These are phyloP conservation scores for Calyptomena viridis DNA, from an alignment of 2,113 vertebrate species.

Conservation along the genomic window DNA sequence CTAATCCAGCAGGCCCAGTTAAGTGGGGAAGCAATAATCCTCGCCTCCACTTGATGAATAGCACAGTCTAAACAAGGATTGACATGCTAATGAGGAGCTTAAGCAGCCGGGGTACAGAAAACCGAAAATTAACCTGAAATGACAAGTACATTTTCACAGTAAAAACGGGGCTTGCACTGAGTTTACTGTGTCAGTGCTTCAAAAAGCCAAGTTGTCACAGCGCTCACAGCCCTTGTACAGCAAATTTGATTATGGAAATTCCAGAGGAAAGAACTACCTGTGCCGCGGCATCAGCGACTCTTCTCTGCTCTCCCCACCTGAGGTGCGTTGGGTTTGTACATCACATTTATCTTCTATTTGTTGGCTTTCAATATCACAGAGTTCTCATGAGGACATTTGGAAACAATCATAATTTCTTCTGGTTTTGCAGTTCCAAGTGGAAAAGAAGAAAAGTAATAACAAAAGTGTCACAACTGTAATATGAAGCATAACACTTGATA, in stretches of 20 bases:
- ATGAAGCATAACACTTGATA: not conserved
- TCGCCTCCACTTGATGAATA: not conserved
- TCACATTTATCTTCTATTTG: not conserved
- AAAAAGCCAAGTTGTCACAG: not conserved
- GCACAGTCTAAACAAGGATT: not conserved
- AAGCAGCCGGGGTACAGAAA: not conserved
- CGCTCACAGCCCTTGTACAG: not conserved
- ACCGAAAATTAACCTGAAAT: not conserved
- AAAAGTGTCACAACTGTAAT: not conserved
- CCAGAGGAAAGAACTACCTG: constrained; percentile 42
- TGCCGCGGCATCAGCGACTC: constrained; percentile 53
- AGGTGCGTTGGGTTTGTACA: constrained; percentile 58
- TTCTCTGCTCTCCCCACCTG: constrained; percentile 58
- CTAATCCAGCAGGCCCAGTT: not conserved
- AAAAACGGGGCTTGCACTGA: not conserved
- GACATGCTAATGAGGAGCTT: not conserved
- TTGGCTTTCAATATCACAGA: constrained; percentile 64
- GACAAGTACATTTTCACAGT: not conserved
- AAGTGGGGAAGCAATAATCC: not conserved
- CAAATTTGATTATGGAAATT: not conserved
- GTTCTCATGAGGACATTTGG: constrained; percentile 54
- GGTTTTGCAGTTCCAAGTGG: constrained; percentile 52
- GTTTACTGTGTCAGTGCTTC: not conserved
- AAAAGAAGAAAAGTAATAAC: not conserved
- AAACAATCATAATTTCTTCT: constrained; percentile 61